phyloP scores from a whole-genome alignment of 2,888 invertebrate genomes.

The Trachelus stipa region DNA sequence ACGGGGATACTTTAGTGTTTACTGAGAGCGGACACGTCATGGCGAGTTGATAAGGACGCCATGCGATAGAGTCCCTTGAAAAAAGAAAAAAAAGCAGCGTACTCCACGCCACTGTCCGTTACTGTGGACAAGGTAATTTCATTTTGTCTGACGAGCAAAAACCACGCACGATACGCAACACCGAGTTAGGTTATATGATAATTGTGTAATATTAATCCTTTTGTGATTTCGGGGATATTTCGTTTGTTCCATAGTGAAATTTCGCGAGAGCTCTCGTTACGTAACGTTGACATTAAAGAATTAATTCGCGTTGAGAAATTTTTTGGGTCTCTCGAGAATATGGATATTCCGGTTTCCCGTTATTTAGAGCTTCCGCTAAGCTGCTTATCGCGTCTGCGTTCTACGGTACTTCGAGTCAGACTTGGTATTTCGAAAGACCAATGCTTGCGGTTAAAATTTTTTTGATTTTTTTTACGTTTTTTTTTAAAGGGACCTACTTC shows the following conservation, averaged over 20 bases:
- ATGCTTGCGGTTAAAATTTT: background rate
- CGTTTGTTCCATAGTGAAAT: background rate
- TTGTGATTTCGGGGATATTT: background rate
- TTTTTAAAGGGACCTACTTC: background rate
- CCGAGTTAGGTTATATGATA: background rate
- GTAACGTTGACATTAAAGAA: background rate
- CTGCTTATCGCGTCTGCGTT: background rate
- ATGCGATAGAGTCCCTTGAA: conserved; percentile 21
- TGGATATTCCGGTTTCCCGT: background rate
- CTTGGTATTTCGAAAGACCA: background rate
- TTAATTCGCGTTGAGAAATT: background rate
- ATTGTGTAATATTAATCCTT: background rate
- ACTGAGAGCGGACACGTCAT: background rate
- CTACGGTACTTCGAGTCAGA: background rate
- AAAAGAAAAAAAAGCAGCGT: background rate
- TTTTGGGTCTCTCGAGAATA: background rate
- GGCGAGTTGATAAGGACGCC: background rate
- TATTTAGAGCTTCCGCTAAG: background rate
- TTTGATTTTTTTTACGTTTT: background rate
- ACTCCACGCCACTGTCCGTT: background rate
- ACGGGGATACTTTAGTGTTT: background rate
- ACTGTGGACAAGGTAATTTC: background rate
- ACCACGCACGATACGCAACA: background rate
- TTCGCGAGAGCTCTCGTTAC: background rate
- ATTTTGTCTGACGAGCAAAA: background rate